A percentile compares a stretch with the other conserved stretches of the same genome.
These are phyloP conservation scores for Protophormia terraenovae DNA, from an alignment of 2,888 invertebrate genomes.

Conservation along the genomic window DNA sequence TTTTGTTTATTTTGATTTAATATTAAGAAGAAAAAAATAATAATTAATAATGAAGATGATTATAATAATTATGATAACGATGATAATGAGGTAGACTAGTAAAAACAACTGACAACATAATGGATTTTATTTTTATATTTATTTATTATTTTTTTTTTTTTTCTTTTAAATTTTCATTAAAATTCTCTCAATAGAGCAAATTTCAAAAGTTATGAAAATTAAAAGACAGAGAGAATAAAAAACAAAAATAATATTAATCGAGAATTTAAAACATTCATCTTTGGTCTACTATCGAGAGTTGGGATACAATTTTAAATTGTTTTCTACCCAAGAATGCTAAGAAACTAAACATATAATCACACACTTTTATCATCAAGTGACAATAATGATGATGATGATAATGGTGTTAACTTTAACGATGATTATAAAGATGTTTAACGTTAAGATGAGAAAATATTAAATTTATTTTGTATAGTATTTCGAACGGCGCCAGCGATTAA, in stretches of 20 bases:
- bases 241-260: not conserved
- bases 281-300: conserved; percentile 55
- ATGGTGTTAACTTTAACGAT: too few species aligned
- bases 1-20: not conserved
- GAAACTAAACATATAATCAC: conserved; percentile 26
- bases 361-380: conserved; percentile 24
- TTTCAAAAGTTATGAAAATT: not conserved
- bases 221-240: not conserved
- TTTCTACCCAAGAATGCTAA: conserved; percentile 69
- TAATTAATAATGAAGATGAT: too few species aligned
- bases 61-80: not conserved
- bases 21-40: not conserved
- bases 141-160: too few species aligned
- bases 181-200: not conserved
- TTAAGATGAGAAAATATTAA: not conserved
- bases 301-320: conserved; percentile 39
- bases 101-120: not conserved
- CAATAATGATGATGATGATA: not conserved
- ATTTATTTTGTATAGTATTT: conserved; percentile 77
- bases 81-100: conserved; percentile 50
- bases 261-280: conserved; percentile 52
- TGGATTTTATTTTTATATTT: not conserved
- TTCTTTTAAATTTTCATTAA: not conserved
- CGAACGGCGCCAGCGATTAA: conserved; percentile 79
- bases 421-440: not conserved